These are phyloP conservation scores for Smutsia gigantea DNA, from an alignment of 2,797 vertebrate genomes.

Conservation along the genomic window DNA sequence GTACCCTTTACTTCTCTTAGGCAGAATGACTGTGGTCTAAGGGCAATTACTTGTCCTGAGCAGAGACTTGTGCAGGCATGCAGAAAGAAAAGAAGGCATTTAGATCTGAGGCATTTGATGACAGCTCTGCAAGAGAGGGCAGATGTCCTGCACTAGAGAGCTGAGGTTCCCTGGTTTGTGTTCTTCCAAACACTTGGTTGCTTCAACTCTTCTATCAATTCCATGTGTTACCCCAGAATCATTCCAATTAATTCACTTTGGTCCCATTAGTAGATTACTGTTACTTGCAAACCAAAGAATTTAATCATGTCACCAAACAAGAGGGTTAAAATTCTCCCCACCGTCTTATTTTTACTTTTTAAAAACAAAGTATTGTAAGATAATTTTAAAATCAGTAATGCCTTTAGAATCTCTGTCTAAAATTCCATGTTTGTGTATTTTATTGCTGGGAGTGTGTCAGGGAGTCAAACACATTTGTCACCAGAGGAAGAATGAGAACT, in stretches of 20 bases:
- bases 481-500: not conserved
- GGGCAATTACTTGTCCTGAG: not conserved
- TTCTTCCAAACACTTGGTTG: not conserved
- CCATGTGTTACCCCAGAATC: not conserved
- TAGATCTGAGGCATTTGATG: not conserved
- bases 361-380: not conserved
- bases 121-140: not conserved
- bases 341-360: not conserved
- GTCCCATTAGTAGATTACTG: not conserved
- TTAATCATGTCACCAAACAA: not conserved
- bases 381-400: not conserved
- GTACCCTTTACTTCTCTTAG: not conserved
- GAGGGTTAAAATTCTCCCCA: not conserved
- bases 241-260: not conserved
- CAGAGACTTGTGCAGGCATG: not conserved
- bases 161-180: not conserved
- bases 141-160: not conserved
- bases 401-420: not conserved
- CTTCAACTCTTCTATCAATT: not conserved
- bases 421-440: not conserved
- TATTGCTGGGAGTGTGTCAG: not conserved
- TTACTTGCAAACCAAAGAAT: constrained; percentile 41
- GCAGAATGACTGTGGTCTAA: not conserved
- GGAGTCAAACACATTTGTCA: not conserved
- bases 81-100: not conserved